Base-by-base conservation (phyloP, 2,888 invertebrate genomes). In the Ischnura elegans region DNA sequence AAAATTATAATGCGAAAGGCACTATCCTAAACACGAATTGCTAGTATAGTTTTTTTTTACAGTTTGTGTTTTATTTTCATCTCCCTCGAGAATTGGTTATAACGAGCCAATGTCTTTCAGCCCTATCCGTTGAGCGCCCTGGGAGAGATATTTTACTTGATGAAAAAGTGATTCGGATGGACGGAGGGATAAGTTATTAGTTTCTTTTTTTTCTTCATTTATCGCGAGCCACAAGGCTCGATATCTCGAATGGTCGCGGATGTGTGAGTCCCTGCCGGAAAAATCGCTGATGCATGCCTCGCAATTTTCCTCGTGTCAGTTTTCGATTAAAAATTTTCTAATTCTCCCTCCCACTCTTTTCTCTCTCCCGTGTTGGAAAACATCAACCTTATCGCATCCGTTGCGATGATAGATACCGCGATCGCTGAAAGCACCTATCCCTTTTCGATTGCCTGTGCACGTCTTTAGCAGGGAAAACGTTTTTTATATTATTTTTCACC, bases 121-220 rank as follows among this genome's bases (percentile, higher is more conserved):
- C 76, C 36, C 36, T 76, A n/a, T 36, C 36, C 76, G 29, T 76
- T 36, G 76, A 76, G 36, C 36, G 76, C 36, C 76, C 76, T 76
- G 76, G 76, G 76, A 76, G 76, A 76, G 76, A 76, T 76, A 76
- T 76, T 76, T 76, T 76, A 76, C 76, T 76, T 76, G 76, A 76
- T 76, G 29, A 76, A 76, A 76, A 76, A 76, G 76, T 76, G 76
- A 76, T 76, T 76, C 36, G 76, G 36, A 76, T 76, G 16, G 76
- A 16, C 36, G 36, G 25, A 1, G 51, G 51, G 51, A 19, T 6
- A 19, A 1, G 51, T 2, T 13, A 10, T n/a, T n/a, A n/a, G 13
- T 51, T 6, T 51, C 16, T 51, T 47, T 47, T 47, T 47, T 29
- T 29, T 66, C 29, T 66, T 66, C 8, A 76, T 76, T 76, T 76